phyloP scores from a whole-genome alignment of 2,797 vertebrate species.

The Schizothorax lantsangensis region DNA sequence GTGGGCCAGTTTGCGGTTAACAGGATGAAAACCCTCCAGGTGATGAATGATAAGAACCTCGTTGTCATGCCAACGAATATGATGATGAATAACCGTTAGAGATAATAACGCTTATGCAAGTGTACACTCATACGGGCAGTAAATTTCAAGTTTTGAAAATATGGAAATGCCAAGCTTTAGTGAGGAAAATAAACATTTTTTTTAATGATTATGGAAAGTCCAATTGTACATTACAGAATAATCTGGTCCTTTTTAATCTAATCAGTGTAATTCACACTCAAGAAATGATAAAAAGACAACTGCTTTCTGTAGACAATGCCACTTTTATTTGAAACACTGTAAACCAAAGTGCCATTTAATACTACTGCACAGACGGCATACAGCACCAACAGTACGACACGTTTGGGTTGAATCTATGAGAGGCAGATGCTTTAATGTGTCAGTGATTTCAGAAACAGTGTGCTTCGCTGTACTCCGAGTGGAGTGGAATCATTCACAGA shows the following conservation, averaged over 20 bases:
- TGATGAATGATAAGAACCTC: slow-evolving; percentile 26
- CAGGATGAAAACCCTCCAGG: slow-evolving; percentile 17
- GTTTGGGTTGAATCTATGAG: slow-evolving; percentile 27
- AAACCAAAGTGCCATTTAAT: slow-evolving; percentile 48
- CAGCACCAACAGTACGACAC: slow-evolving; percentile 53
- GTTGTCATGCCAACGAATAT: slow-evolving; percentile 43
- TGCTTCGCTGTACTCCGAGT: background rate
- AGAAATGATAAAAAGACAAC: background rate
- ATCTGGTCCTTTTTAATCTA: background rate
- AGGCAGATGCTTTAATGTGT: slow-evolving; percentile 27
- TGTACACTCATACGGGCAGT: background rate
- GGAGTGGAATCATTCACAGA: slow-evolving; percentile 2
- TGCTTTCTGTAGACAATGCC: slow-evolving; percentile 48
- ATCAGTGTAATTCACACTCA: background rate
- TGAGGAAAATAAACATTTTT: background rate
- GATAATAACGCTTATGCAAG: slow-evolving; percentile 11
- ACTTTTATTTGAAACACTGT: slow-evolving; percentile 54
- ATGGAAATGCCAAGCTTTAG: background rate
- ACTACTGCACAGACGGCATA: slow-evolving; percentile 55
- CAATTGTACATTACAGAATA: background rate
- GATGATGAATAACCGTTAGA: slow-evolving; percentile 21
- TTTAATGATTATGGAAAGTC: background rate
- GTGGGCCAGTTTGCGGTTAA: background rate
- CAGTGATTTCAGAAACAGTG: slow-evolving; percentile 31
- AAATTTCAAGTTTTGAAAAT: background rate